These are phyloP conservation scores for Oxygymnocypris stewartii DNA, from an alignment of 2,113 vertebrate genomes.

Conservation along the genomic window DNA sequence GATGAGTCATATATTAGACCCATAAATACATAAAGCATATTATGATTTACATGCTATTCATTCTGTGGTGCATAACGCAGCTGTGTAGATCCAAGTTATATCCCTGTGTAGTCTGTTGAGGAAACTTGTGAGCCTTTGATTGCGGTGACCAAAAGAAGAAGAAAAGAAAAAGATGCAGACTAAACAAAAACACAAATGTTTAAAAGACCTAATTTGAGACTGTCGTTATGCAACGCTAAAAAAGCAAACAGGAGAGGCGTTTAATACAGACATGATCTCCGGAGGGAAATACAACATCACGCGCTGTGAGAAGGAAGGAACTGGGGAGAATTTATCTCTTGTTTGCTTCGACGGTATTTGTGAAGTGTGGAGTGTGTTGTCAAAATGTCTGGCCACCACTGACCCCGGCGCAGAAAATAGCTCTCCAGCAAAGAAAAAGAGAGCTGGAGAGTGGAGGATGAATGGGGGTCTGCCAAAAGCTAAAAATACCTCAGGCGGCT, in stretches of 20 bases:
- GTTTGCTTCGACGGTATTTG: constrained; percentile 49
- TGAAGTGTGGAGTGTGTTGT: constrained; percentile 46
- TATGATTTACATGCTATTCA: neutral
- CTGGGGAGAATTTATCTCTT: neutral
- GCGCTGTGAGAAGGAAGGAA: neutral
- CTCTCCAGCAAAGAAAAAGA: constrained; percentile 41
- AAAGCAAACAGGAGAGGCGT: constrained; percentile 41
- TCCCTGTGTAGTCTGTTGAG: neutral
- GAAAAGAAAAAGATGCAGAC: neutral
- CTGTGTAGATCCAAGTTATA: neutral
- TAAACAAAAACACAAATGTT: constrained; percentile 35
- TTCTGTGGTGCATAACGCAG: neutral
- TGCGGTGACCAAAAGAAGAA: neutral
- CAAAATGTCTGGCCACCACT: constrained; percentile 43
- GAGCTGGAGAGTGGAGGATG: constrained; percentile 22
- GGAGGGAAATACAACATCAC: constrained; percentile 39
- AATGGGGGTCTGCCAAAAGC: constrained; percentile 46
- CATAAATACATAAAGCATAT: neutral
- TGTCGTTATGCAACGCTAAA: constrained; percentile 9
- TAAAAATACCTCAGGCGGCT: constrained; percentile 54
- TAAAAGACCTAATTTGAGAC: neutral
- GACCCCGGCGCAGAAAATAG: constrained; percentile 57
- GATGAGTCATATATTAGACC: neutral
- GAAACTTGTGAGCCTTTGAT: neutral
- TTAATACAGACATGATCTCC: constrained; percentile 35